Evolutionary conservation across 2,888 invertebrate species (phyloP).

Genomic region (Myopa tessellatipennis): DNA sequence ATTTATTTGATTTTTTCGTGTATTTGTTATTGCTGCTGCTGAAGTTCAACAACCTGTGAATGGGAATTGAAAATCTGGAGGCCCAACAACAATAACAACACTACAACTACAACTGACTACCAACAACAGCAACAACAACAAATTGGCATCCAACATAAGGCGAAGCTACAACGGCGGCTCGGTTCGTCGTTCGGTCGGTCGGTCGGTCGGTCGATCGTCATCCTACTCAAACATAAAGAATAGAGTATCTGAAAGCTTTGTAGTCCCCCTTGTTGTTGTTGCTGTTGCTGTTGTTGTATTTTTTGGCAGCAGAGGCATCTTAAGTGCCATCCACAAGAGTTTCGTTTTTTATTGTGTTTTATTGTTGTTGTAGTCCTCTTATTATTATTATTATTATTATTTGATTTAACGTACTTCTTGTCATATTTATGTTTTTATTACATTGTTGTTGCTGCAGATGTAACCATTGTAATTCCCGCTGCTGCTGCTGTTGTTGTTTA

Average conservation of each 20-base stretch:
- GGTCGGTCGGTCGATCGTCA: no score
- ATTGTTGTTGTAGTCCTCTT: background rate
- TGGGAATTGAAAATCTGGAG: constrained; percentile 29
- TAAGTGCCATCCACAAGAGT: background rate
- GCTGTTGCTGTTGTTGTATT: background rate
- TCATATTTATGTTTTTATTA: background rate
- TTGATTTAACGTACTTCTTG: background rate
- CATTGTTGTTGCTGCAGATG: background rate
- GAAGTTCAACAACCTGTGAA: constrained; percentile 38
- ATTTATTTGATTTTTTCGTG: background rate
- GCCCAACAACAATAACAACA: background rate
- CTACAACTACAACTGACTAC: no score
- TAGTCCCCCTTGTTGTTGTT: background rate
- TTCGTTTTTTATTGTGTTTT: background rate
- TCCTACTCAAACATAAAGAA: no score
- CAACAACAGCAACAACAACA: no score
- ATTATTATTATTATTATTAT: background rate
- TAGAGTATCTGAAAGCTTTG: background rate
- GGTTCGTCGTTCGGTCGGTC: no score
- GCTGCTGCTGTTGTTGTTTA: background rate
- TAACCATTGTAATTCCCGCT: background rate
- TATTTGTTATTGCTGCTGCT: background rate
- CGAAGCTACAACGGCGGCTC: no score
- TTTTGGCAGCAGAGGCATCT: background rate
- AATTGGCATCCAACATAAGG: no score